Evolutionary conservation across 2,888 invertebrate species (phyloP), one percentile per base, ranked within the genome.

Genomic region (Ecliptopera silaceata): DNA sequence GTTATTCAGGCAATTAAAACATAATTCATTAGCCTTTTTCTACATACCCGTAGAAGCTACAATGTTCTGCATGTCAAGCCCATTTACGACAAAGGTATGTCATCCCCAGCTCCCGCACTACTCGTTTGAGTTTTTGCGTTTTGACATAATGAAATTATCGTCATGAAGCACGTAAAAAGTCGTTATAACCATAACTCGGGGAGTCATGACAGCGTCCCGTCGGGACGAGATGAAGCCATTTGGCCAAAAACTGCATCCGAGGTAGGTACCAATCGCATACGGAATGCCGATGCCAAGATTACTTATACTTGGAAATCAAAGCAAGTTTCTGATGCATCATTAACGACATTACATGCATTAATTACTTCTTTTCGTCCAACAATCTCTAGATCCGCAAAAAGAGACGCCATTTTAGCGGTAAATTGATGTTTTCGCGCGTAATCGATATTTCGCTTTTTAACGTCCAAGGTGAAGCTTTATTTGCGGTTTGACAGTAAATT

Each of bases 261-360:
- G 41, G 43, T 44, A 57, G n/a, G 22, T 20, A 26, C 26, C 81
- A 83, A 82, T 84, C 86, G 84, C 79, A 79, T 69, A 56, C 82
- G 84, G 86, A 86, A 89, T 90, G 83, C 85, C 78, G 82, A 84
- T 81, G 84, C 68, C 78, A 72, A 77, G 78, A 88, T 86, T 83
- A 84, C 80, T 86, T 88, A 86, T 90, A 89, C 91, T 88, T 87
- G 88, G 90, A 88, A 89, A 88, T 86, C 77, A 74, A 72, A 76
- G 74, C 75, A 77, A 77, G 68, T 79, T 75, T 79, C 77, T 78
- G 80, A 73, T 77, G 77, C 80, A 80, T 86, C 88, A 87, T 90
- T 89, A 89, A 89, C 86, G 77, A 77, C 83, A 84, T 86, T 84
- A 81, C 75, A 70, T 65, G 87, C 81, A 85, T 89, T 84, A 86